Percentiles rank a stretch among this genome's conserved stretches.
Evolutionary conservation across 1,140 invertebrate species (phyloP).

Genomic region (Vanessa tameamea): DNA sequence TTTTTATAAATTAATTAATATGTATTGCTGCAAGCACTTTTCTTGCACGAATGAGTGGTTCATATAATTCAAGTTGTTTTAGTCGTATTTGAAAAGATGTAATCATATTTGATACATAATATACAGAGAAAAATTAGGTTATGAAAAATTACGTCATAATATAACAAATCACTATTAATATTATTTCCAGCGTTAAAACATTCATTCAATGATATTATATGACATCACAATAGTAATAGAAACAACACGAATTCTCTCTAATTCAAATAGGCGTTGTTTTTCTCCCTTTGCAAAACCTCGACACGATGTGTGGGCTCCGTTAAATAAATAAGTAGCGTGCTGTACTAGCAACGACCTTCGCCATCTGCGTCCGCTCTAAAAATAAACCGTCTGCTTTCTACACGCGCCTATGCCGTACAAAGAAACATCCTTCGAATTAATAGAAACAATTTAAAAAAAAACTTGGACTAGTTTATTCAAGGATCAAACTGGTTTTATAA

Average conservation of each 20-base stretch:
- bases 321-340: slow-evolving; percentile 69
- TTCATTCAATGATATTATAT: neutral
- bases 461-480: too few species aligned
- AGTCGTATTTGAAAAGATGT: too few species aligned
- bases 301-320: slow-evolving; percentile 50
- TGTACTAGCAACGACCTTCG: slow-evolving; percentile 57
- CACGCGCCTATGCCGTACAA: slow-evolving; percentile 25
- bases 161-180: neutral
- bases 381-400: slow-evolving; percentile 53
- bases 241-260: slow-evolving; percentile 15
- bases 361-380: slow-evolving; percentile 62
- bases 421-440: slow-evolving; percentile 42
- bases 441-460: slow-evolving; percentile 23
- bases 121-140: too few species aligned
- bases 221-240: slow-evolving; percentile 2
- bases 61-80: too few species aligned
- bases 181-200: neutral
- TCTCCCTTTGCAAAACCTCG: slow-evolving; percentile 43
- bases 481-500: too few species aligned
- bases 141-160: neutral
- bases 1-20: too few species aligned
- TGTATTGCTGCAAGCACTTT: too few species aligned
- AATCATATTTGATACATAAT: too few species aligned
- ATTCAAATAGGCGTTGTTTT: slow-evolving; percentile 29
- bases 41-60: too few species aligned